Evolutionary conservation across 2,888 invertebrate genomes (phyloP).

Genomic region (Drosophila demipolita): DNA sequence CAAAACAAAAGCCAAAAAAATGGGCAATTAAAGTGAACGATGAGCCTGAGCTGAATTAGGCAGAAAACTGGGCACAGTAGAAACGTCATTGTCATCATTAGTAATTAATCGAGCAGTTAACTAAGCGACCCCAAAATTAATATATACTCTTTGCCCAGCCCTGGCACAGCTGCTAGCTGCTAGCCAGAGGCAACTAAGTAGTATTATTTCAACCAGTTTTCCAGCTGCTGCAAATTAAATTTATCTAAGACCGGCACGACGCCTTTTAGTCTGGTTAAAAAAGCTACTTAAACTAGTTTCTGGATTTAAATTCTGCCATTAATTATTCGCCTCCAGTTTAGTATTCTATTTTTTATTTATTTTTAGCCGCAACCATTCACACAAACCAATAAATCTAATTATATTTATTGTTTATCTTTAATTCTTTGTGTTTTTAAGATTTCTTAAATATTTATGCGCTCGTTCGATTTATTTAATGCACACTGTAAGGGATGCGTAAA

Average conservation of each 20-base stretch:
- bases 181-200: neutral
- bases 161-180: slow-evolving; percentile 5
- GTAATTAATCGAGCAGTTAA: slow-evolving; percentile 37
- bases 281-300: slow-evolving; percentile 10
- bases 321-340: neutral
- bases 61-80: slow-evolving; percentile 19
- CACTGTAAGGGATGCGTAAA: slow-evolving; percentile 41
- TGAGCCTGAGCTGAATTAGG: slow-evolving; percentile 23
- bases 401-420: slow-evolving; percentile 47
- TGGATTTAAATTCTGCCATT: slow-evolving; percentile 9
- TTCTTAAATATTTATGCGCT: slow-evolving; percentile 68
- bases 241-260: slow-evolving; percentile 23
- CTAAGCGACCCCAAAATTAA: slow-evolving; percentile 12
- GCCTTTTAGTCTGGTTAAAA: slow-evolving; percentile 55
- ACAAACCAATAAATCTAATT: slow-evolving; percentile 41
- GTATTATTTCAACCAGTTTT: slow-evolving; percentile 11
- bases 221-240: slow-evolving; percentile 4
- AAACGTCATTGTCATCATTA: slow-evolving; percentile 26
- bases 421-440: slow-evolving; percentile 34
- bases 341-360: slow-evolving; percentile 29
- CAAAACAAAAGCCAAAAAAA: slow-evolving; percentile 32
- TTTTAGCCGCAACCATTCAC: slow-evolving; percentile 43
- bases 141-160: slow-evolving; percentile 3
- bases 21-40: slow-evolving; percentile 38
- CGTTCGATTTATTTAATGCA: slow-evolving; percentile 54